Evolutionary conservation across 2,888 invertebrate species (phyloP).

Genomic region (Callimorpha dominula): DNA sequence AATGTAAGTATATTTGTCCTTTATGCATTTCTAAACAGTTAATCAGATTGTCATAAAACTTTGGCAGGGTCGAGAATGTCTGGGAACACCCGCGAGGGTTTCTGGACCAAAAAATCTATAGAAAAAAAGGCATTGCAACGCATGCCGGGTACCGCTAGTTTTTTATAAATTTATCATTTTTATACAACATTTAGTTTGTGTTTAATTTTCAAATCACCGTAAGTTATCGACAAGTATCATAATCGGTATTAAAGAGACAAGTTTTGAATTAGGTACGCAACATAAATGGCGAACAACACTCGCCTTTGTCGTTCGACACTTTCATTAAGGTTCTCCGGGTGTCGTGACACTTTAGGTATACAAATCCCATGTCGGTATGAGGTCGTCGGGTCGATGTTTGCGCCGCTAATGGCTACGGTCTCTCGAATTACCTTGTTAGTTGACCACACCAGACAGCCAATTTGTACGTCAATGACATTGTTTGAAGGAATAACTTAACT

Average conservation of each 20-base stretch:
- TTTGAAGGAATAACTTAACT: conserved; percentile 34
- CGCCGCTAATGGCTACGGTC: conserved; percentile 47
- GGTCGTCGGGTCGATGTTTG: conserved; percentile 51
- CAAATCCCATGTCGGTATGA: conserved; percentile 37
- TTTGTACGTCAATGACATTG: conserved; percentile 28
- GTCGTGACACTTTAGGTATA: conserved; percentile 34
- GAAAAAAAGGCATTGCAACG: no score
- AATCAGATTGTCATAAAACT: no score
- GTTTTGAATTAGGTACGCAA: conserved; percentile 2
- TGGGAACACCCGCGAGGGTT: no score
- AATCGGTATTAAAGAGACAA: neutral
- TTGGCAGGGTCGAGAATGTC: no score
- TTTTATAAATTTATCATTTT: neutral
- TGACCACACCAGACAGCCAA: conserved; percentile 5
- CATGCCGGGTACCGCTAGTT: no score
- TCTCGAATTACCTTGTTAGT: conserved; percentile 53
- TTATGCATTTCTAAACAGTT: no score
- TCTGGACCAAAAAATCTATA: no score
- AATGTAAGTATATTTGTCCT: no score
- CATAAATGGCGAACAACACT: neutral
- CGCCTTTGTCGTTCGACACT: neutral
- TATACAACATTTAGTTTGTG: neutral
- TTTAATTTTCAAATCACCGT: no score
- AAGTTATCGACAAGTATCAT: neutral
- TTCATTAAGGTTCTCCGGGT: neutral